phyloP scores from a whole-genome alignment of 2,797 vertebrate genomes.

The Megalops cyprinoides region DNA sequence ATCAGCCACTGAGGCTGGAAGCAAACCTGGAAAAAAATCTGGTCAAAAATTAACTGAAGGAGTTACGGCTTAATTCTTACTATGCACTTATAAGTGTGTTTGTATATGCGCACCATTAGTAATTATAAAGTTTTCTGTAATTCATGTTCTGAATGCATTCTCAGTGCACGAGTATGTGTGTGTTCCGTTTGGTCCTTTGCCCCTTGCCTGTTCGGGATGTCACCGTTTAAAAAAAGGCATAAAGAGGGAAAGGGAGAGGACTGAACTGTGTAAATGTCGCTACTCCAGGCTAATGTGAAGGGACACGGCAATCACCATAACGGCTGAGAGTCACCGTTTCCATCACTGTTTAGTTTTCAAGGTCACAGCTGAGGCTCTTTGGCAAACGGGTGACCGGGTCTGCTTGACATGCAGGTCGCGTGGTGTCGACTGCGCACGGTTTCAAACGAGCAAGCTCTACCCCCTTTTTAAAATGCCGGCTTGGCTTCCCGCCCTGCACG shows the following conservation, averaged over 20 bases:
- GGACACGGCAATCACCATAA: no score
- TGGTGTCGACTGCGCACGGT: no score
- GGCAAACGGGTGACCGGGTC: no score
- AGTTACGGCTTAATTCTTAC: not conserved
- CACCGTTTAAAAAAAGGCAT: not conserved
- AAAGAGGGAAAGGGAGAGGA: not conserved
- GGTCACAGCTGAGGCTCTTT: not conserved
- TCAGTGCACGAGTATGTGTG: not conserved
- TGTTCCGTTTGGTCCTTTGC: not conserved
- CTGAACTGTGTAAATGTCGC: not conserved
- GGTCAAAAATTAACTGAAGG: not conserved
- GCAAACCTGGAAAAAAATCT: not conserved
- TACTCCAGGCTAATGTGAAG: not conserved
- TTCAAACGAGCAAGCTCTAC: no score
- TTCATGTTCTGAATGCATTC: not conserved
- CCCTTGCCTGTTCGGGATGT: not conserved
- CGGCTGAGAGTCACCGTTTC: not conserved
- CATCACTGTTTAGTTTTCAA: not conserved
- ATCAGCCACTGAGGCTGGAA: constrained; percentile 26
- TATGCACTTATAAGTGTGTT: no score
- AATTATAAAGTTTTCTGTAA: no score
- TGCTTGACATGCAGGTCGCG: not conserved
- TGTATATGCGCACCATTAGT: no score
- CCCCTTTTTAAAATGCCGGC: no score
- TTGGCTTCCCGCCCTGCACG: no score